These are phyloP conservation scores for Heterotis niloticus DNA, from an alignment of 2,113 vertebrate genomes.

Conservation along the genomic window DNA sequence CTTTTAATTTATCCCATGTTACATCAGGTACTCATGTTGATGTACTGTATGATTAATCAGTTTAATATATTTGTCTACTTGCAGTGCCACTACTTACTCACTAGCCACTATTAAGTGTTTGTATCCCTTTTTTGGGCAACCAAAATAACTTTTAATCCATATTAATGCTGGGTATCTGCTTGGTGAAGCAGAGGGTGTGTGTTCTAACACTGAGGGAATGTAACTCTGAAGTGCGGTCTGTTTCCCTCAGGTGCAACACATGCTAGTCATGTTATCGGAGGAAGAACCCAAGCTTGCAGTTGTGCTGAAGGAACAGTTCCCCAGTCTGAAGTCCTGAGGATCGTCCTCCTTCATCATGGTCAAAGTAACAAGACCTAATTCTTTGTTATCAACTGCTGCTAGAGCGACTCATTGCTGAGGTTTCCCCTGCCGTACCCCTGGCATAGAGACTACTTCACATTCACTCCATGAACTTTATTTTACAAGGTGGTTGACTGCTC, in stretches of 20 bases:
- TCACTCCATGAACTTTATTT: too few relatives aligned
- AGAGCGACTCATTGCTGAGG: neutral
- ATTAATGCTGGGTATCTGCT: neutral
- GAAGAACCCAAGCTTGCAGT: conserved; percentile 73
- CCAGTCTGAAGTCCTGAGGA: conserved; percentile 55
- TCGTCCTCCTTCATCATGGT: neutral
- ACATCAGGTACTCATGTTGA: neutral
- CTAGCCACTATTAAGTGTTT: neutral
- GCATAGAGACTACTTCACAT: too few relatives aligned
- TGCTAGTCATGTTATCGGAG: conserved; percentile 71
- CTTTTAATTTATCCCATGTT: neutral
- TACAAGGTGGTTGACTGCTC: too few relatives aligned
- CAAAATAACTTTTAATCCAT: neutral
- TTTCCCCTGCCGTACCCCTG: too few relatives aligned
- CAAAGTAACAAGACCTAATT: neutral
- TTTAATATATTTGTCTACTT: neutral
- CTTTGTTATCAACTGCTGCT: neutral
- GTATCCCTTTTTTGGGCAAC: neutral
- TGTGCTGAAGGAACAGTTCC: conserved; percentile 68
- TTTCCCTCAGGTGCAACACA: conserved; percentile 71
- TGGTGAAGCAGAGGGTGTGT: neutral
- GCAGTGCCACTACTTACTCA: too few relatives aligned
- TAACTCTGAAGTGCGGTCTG: conserved; percentile 10
- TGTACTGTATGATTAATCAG: neutral
- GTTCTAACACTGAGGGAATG: neutral